These are phyloP conservation scores for Cyanocitta stelleri DNA, from an alignment of 2,113 vertebrate genomes.

Conservation along the genomic window DNA sequence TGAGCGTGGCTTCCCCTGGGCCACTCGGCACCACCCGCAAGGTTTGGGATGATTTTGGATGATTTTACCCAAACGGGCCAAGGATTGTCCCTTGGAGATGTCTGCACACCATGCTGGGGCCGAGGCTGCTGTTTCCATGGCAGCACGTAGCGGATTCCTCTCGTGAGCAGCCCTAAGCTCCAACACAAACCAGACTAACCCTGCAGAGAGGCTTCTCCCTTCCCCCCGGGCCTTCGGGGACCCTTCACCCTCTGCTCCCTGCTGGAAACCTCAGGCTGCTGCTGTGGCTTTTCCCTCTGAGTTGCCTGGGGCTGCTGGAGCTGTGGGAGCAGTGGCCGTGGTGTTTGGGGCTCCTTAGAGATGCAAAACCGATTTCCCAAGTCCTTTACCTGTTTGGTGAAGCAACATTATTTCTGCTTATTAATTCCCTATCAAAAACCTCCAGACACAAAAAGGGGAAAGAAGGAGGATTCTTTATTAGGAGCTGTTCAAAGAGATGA, in stretches of 20 bases:
- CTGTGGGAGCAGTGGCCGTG: accelerated
- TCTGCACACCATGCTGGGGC: background rate
- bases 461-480: background rate
- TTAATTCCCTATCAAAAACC: background rate
- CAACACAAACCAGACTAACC: background rate
- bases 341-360: background rate
- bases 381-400: background rate
- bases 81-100: background rate
- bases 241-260: background rate
- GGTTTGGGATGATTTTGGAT: background rate
- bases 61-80: background rate
- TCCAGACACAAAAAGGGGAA: background rate
- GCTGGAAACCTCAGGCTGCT: background rate
- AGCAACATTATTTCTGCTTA: background rate
- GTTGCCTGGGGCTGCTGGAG: background rate
- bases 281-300: background rate
- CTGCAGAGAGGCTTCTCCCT: background rate
- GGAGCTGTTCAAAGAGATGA: background rate
- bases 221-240: background rate
- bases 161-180: background rate
- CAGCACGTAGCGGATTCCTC: background rate
- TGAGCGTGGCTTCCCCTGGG: background rate
- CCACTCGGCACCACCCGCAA: accelerated
- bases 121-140: conserved; percentile 35
- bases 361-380: background rate